Percentiles rank a stretch among this genome's conserved stretches.
These are phyloP conservation scores for Lepilemur septentrionalis DNA, from an alignment of 2,797 vertebrate species.

Conservation along the genomic window DNA sequence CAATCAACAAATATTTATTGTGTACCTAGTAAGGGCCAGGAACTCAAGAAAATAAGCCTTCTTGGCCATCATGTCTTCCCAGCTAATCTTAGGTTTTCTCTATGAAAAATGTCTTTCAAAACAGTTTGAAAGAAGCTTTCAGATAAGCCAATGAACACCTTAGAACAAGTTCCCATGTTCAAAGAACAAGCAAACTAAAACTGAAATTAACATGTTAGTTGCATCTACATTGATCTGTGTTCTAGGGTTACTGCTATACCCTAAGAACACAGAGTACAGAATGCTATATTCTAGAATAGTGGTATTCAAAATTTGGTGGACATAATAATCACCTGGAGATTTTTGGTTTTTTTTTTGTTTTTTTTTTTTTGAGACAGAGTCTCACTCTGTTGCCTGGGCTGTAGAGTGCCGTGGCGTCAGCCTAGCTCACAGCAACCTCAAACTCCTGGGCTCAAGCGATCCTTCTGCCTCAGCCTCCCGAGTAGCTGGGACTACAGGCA, in stretches of 20 bases:
- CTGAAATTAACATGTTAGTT: background rate
- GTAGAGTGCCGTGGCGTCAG: too few species aligned
- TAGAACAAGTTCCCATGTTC: background rate
- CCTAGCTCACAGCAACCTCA: too few species aligned
- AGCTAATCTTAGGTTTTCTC: background rate
- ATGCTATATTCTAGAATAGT: background rate
- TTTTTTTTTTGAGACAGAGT: too few species aligned
- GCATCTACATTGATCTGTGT: background rate
- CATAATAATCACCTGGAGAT: background rate
- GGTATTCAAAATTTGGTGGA: background rate
- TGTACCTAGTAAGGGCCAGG: background rate
- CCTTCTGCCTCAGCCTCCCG: too few species aligned
- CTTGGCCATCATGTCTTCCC: background rate
- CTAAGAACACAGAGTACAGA: background rate
- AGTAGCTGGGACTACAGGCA: too few species aligned
- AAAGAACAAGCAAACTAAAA: constrained; percentile 1
- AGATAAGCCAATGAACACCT: background rate
- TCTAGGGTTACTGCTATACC: background rate
- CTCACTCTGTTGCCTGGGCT: too few species aligned
- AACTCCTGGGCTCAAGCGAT: too few species aligned
- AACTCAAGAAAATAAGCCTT: background rate
- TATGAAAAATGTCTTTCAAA: background rate
- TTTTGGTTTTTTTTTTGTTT: too few species aligned
- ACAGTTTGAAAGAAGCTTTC: constrained; percentile 4
- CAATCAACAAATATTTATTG: background rate